A percentile compares a stretch with the other conserved stretches of the same genome.
phyloP scores from a whole-genome alignment of 2,797 vertebrate genomes.

The Lophotriccus pileatus region DNA sequence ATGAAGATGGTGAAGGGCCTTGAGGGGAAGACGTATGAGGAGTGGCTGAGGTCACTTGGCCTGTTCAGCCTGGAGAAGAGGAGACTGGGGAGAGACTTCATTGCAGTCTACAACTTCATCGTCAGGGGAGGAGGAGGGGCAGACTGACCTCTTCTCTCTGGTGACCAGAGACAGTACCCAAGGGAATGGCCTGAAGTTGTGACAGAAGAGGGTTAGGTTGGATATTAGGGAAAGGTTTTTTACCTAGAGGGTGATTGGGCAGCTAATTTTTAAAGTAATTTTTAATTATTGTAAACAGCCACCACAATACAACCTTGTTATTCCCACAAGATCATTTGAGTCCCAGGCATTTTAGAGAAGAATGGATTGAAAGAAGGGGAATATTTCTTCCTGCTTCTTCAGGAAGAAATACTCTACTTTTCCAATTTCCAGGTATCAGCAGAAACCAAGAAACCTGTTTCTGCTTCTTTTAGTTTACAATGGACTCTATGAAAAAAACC shows the following conservation, averaged over 20 bases:
- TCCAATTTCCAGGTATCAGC: background rate
- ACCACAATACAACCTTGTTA: fast-evolving
- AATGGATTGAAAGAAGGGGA: background rate
- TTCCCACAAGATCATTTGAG: background rate
- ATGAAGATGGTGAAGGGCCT: background rate
- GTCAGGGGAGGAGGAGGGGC: background rate
- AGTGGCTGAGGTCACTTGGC: background rate
- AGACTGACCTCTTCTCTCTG: background rate
- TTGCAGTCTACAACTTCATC: background rate
- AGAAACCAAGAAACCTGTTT: background rate
- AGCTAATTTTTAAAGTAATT: background rate
- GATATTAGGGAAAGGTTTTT: background rate
- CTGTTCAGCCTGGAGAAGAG: background rate
- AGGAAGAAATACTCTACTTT: background rate
- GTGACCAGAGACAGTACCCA: background rate
- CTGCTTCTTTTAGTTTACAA: background rate
- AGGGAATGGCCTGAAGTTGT: background rate
- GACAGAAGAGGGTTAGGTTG: background rate
- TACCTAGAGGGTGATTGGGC: background rate
- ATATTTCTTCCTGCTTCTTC: background rate
- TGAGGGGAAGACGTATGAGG: background rate
- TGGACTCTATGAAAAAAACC: background rate
- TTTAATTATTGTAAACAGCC: background rate
- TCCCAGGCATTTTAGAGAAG: background rate
- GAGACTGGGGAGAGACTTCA: background rate